Percentiles rank a stretch among this genome's conserved stretches.
Evolutionary conservation across 2,888 invertebrate genomes (phyloP).

Genomic region (Camptogramma bilineatum): DNA sequence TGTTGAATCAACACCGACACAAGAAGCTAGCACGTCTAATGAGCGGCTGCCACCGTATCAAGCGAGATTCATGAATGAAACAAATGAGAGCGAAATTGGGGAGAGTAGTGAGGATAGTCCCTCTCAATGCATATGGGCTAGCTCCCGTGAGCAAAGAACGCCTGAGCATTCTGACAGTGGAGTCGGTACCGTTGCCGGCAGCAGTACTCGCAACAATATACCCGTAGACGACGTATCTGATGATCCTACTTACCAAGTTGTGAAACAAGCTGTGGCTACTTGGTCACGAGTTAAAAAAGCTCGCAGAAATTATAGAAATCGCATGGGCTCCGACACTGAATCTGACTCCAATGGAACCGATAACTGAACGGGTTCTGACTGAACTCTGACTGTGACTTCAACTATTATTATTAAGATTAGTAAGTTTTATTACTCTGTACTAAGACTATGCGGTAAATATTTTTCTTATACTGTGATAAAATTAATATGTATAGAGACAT

Average conservation of each 20-base stretch:
- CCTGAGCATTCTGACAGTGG: slow-evolving; percentile 74
- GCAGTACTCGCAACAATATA: slow-evolving; percentile 62
- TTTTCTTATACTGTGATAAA: slow-evolving; percentile 9
- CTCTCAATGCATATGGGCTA: slow-evolving; percentile 18
- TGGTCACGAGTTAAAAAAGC: slow-evolving; percentile 83
- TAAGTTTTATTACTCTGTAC: slow-evolving; percentile 28
- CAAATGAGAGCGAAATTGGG: slow-evolving; percentile 77
- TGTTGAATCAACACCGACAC: slow-evolving; percentile 71
- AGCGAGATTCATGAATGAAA: slow-evolving; percentile 80
- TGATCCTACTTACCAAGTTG: slow-evolving; percentile 79
- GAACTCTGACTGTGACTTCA: slow-evolving; percentile 50
- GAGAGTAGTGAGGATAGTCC: slow-evolving; percentile 64
- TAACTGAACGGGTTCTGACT: slow-evolving; percentile 37
- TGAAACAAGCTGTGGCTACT: slow-evolving; percentile 53
- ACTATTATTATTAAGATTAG: slow-evolving; percentile 46
- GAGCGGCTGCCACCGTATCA: slow-evolving; percentile 64
- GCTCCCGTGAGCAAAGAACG: slow-evolving; percentile 22
- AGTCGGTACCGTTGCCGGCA: slow-evolving; percentile 67
- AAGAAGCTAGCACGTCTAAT: slow-evolving; percentile 55
- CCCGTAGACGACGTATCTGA: slow-evolving; percentile 71
- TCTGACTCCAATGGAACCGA: slow-evolving; percentile 85
- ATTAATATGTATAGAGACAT: not conserved
- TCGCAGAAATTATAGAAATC: slow-evolving; percentile 87
- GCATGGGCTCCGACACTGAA: slow-evolving; percentile 81
- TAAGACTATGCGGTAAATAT: slow-evolving; percentile 1